Conservation (phyloP, 35 echinoderm and acorn worm species). For the Amphiura filiformis region DNA sequence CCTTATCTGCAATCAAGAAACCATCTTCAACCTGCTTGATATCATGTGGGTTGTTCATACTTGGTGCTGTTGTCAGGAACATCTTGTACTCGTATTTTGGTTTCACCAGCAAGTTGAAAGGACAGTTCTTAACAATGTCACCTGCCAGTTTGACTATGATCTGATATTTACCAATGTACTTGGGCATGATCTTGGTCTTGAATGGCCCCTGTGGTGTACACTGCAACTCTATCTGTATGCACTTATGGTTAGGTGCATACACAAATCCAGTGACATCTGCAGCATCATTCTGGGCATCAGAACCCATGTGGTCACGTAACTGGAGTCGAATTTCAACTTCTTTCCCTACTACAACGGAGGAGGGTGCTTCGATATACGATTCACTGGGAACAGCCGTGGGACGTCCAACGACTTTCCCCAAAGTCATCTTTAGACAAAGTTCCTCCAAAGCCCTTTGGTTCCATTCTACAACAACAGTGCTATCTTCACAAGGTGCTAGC, state of each 20-base stretch:
- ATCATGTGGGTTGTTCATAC: constrained; percentile 2
- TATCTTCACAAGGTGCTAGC: neutral
- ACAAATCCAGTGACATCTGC: neutral
- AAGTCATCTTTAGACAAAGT: neutral
- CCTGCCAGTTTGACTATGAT: neutral
- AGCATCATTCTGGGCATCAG: neutral
- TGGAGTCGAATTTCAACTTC: neutral
- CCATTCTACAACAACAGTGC: neutral
- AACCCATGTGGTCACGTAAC: neutral
- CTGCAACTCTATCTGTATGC: neutral
- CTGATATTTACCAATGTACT: constrained; percentile 4
- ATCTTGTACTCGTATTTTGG: neutral
- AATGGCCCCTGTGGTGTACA: neutral
- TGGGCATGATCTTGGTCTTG: neutral
- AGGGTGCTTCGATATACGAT: neutral
- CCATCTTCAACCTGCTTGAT: neutral
- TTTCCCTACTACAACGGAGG: neutral
- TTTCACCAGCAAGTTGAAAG: neutral
- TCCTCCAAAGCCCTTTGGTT: neutral
- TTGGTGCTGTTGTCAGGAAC: neutral
- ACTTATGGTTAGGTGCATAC: neutral
- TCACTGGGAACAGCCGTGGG: neutral
- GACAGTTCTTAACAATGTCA: neutral
- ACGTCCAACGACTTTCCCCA: neutral
- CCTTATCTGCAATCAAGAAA: neutral